A percentile compares a stretch with the other conserved stretches of the same genome.
Evolutionary conservation across 2,888 invertebrate species (phyloP).

Genomic region (Andrena haemorrhoa): DNA sequence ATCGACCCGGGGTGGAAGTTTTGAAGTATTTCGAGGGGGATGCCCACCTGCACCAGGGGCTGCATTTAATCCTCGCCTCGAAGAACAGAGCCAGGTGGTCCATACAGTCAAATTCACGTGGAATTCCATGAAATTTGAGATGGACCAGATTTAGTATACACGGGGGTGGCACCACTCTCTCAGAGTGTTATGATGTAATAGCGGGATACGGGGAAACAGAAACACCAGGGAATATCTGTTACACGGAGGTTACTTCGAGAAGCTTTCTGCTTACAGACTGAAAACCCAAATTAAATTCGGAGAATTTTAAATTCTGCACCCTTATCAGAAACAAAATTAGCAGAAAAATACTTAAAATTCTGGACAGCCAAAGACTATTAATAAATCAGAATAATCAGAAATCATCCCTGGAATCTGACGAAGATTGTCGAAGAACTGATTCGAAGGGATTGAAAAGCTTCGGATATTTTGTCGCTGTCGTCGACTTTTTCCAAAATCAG

Average conservation of each 20-base stretch:
- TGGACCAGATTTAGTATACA: constrained; percentile 41
- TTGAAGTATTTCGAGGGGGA: neutral
- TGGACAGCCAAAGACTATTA: too few relatives aligned
- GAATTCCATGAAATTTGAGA: constrained; percentile 51
- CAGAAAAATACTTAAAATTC: neutral
- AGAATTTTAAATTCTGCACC: too few relatives aligned
- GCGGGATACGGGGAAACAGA: constrained; percentile 27
- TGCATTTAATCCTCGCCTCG: neutral
- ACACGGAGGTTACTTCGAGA: neutral
- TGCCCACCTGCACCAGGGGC: neutral
- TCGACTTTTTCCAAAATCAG: neutral
- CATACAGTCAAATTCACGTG: neutral
- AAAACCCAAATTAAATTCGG: neutral
- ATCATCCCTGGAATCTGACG: too few relatives aligned
- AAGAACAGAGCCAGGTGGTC: neutral
- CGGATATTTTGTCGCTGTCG: neutral
- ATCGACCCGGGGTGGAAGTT: neutral
- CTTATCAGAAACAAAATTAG: neutral
- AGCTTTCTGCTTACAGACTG: neutral
- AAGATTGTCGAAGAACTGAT: neutral
- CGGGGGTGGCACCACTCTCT: constrained; percentile 6
- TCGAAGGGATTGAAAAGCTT: neutral
- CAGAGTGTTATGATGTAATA: constrained; percentile 43
- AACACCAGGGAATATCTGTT: neutral
- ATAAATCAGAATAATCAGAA: too few relatives aligned